These are phyloP conservation scores for Drosophila niveifrons DNA, from an alignment of 2,888 invertebrate species.

Conservation along the genomic window DNA sequence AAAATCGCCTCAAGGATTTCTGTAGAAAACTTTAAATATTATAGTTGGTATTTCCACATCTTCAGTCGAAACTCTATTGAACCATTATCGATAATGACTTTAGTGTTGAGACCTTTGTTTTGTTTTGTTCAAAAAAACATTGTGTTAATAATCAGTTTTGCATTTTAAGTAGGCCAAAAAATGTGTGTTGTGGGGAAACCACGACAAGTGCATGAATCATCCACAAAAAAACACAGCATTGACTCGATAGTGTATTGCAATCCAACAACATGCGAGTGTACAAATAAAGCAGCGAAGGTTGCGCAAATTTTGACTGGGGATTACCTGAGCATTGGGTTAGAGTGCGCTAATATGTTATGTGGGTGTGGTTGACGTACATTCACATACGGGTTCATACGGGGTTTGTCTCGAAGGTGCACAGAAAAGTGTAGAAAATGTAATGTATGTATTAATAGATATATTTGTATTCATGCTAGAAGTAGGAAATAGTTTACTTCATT, in stretches of 20 bases:
- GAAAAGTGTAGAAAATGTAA: constrained; percentile 20
- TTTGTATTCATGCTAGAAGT: not conserved
- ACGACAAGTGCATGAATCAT: constrained; percentile 59
- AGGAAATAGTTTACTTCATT: too few species aligned
- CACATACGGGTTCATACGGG: constrained; percentile 39
- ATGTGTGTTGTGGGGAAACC: constrained; percentile 63
- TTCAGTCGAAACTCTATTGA: constrained; percentile 19
- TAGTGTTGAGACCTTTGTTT: constrained; percentile 19
- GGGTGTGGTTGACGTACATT: constrained; percentile 38
- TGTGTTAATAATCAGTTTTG: constrained; percentile 44
- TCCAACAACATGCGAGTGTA: constrained; percentile 8
- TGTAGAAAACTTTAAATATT: constrained; percentile 21
- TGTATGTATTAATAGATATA: too few species aligned
- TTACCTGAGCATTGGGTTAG: constrained; percentile 50
- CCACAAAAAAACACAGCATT: constrained; percentile 42
- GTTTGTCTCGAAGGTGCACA: constrained; percentile 28
- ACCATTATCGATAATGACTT: constrained; percentile 23
- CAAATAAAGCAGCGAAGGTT: constrained; percentile 57
- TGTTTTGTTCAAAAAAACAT: constrained; percentile 33
- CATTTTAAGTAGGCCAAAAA: constrained; percentile 69
- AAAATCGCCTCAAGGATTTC: constrained; percentile 49
- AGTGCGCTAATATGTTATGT: constrained; percentile 45
- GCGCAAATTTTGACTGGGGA: constrained; percentile 65
- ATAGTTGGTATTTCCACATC: constrained; percentile 49
- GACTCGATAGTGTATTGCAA: constrained; percentile 43